Percentiles rank a stretch among this genome's conserved stretches.
phyloP scores from a whole-genome alignment of 2,888 invertebrate genomes.

The Melanotus villosus region DNA sequence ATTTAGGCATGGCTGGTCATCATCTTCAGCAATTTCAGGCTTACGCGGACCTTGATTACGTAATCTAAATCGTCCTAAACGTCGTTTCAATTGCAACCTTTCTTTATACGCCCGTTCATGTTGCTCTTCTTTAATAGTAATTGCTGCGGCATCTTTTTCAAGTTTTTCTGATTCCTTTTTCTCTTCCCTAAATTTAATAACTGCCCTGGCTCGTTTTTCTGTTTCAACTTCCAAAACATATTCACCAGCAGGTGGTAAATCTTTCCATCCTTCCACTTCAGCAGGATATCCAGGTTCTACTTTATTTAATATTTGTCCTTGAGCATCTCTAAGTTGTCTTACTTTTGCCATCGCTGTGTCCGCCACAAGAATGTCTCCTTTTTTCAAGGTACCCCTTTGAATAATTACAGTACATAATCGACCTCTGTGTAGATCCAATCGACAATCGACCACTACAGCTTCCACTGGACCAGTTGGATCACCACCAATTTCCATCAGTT shows the following conservation, averaged over 20 bases:
- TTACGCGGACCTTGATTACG: slow-evolving; percentile 73
- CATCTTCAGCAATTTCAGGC: slow-evolving; percentile 68
- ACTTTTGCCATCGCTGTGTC: slow-evolving; percentile 89
- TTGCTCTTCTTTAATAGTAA: slow-evolving; percentile 76
- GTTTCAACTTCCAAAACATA: slow-evolving; percentile 83
- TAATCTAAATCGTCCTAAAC: slow-evolving; percentile 73
- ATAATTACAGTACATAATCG: slow-evolving; percentile 89
- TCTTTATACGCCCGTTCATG: slow-evolving; percentile 78
- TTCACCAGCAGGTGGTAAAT: slow-evolving; percentile 91
- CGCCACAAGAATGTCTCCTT: slow-evolving; percentile 85
- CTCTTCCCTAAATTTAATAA: slow-evolving; percentile 70
- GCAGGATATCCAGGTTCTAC: slow-evolving; percentile 88
- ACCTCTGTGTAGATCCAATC: slow-evolving; percentile 77
- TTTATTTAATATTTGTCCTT: slow-evolving; percentile 75
- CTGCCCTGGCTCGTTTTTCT: slow-evolving; percentile 62
- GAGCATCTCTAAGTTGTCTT: slow-evolving; percentile 84
- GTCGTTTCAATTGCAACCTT: slow-evolving; percentile 73
- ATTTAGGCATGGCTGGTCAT: slow-evolving; percentile 62
- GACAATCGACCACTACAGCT: slow-evolving; percentile 92
- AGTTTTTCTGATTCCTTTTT: slow-evolving; percentile 76
- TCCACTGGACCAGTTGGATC: slow-evolving; percentile 90
- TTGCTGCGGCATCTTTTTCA: slow-evolving; percentile 74
- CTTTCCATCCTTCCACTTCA: slow-evolving; percentile 92
- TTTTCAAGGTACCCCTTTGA: slow-evolving; percentile 84
- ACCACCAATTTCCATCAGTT: slow-evolving; percentile 88